A percentile compares a stretch with the other conserved stretches of the same genome.
Evolutionary conservation across 2,888 invertebrate genomes (phyloP).

Genomic region (Agrotis ipsilon): DNA sequence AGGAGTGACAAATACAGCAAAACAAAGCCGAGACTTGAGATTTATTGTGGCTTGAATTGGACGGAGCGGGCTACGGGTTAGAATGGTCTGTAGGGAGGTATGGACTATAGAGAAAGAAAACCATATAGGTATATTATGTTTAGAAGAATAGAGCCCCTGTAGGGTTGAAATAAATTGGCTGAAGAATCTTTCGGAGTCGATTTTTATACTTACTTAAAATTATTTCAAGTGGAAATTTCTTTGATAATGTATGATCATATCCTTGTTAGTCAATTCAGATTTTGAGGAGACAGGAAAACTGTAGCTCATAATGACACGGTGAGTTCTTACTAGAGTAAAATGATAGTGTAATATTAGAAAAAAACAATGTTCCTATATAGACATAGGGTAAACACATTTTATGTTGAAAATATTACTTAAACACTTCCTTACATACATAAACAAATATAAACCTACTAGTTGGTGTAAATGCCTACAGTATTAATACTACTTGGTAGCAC

Average conservation of each 20-base stretch:
- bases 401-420: too few species aligned
- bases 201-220: not conserved
- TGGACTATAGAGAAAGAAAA: conserved; percentile 5
- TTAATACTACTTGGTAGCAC: too few species aligned
- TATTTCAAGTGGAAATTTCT: not conserved
- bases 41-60: conserved; percentile 62
- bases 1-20: conserved; percentile 56
- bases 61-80: conserved; percentile 23
- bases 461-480: too few species aligned
- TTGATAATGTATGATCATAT: not conserved
- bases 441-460: too few species aligned
- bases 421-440: too few species aligned
- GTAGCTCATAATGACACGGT: too few species aligned
- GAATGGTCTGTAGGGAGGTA: not conserved
- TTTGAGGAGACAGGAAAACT: not conserved
- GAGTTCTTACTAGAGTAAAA: too few species aligned
- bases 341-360: too few species aligned
- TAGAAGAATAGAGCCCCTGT: not conserved
- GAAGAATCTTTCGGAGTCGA: not conserved
- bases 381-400: too few species aligned
- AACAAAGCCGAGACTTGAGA: conserved; percentile 58
- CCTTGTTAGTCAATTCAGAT: not conserved
- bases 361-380: too few species aligned
- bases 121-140: not conserved
- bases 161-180: not conserved